Conservation (phyloP, 2,888 invertebrate genomes). For the Acanthosoma haemorrhoidale region DNA sequence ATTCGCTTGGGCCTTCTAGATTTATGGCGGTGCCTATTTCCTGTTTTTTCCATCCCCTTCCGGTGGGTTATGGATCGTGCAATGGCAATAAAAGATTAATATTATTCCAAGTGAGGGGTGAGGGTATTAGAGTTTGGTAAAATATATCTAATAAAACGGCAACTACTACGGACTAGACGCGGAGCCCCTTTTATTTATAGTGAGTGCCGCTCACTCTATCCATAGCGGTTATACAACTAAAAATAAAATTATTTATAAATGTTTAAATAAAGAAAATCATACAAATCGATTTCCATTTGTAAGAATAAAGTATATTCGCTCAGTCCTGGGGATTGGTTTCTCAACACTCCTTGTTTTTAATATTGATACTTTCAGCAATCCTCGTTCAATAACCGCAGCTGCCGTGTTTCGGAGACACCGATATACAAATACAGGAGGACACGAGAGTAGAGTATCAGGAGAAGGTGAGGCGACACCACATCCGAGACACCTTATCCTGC, state of each 20-base stretch:
- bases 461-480: not conserved
- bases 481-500: not conserved
- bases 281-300: too few species aligned
- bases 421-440: not conserved
- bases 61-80: not conserved
- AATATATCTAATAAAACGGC: not conserved
- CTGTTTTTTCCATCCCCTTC: not conserved
- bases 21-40: not conserved
- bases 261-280: too few species aligned
- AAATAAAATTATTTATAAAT: too few species aligned
- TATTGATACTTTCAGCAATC: too few species aligned
- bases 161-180: too few species aligned
- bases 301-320: too few species aligned
- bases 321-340: too few species aligned
- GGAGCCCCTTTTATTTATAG: too few species aligned
- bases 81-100: slow-evolving; percentile 2
- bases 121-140: not conserved
- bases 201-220: too few species aligned
- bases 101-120: not conserved
- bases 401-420: not conserved
- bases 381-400: not conserved
- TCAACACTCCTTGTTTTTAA: too few species aligned
- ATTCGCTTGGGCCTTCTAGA: not conserved
- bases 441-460: not conserved
- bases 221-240: too few species aligned